Conservation (phyloP, 2,113 vertebrate species). For the Casuarius casuarius region DNA sequence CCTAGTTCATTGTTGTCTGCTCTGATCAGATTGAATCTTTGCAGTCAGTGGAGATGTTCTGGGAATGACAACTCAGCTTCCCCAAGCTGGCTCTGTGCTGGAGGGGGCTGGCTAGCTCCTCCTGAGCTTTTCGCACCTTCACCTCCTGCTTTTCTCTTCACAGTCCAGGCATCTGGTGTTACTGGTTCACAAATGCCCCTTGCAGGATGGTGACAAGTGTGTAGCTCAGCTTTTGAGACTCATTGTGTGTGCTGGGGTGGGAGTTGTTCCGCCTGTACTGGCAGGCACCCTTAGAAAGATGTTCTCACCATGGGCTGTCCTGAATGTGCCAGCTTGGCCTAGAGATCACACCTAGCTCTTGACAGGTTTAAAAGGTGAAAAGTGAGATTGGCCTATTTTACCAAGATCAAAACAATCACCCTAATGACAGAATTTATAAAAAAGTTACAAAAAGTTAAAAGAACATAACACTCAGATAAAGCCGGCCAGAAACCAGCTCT, state of each 20-base stretch:
- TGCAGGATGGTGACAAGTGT: neutral
- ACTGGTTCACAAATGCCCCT: neutral
- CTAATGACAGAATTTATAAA: neutral
- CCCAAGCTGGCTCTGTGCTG: neutral
- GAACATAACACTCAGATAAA: accelerated
- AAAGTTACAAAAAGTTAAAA: neutral
- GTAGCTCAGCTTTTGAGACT: neutral
- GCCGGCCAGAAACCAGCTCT: neutral
- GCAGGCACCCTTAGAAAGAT: neutral
- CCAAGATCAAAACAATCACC: neutral
- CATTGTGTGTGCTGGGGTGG: accelerated
- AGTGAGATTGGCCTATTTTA: neutral
- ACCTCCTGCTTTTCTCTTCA: neutral
- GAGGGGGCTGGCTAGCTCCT: neutral
- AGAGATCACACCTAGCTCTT: neutral
- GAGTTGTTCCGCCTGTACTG: accelerated
- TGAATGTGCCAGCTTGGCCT: neutral
- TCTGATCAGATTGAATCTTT: neutral
- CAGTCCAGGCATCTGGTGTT: neutral
- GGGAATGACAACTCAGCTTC: neutral
- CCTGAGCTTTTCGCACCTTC: neutral
- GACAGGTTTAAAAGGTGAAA: neutral
- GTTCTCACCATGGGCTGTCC: neutral
- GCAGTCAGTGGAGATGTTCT: neutral
- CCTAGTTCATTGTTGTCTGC: accelerated